Evolutionary conservation across 1,140 invertebrate genomes (phyloP), one percentile per base, ranked within the genome.

Genomic region (Dufourea novaeangliae): DNA sequence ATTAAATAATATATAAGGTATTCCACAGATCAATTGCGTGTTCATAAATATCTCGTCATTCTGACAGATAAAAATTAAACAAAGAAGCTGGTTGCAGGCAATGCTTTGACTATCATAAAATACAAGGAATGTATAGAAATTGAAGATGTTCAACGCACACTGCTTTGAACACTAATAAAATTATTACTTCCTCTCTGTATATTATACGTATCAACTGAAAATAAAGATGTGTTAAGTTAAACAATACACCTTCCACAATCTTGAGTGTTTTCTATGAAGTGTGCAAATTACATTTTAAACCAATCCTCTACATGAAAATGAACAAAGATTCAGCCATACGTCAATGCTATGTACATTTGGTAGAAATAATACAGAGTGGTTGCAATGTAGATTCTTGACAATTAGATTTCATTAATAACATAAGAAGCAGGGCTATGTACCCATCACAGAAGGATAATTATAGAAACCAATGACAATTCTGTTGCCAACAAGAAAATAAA

Each of bases 11-110:
- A 59, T 20, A 11, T 14, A 29, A 39, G 3, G 14, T 17, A 41
- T 14, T 44, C 37, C 4, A 57, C 8, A 56, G 10, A 34, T 17
- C 11, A 14, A 11, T 4, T 62, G 62, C n/a, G n/a, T 10, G 25
- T 4, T n/a, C 1, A n/a, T 14, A 63, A 50, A 5, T 8, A 39
- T 17, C 50, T 29, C 39, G 4, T 17, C 27, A 7, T 2, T 22
- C 29, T n/a, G n/a, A 20, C 11, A 68, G 41, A 57, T 66, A 25
- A 68, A 69, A 76, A 37, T 57, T n/a, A 39, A 69, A 76, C 5
- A 69, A 76, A 76, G 64, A 69, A 76, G 73, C 73, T 76, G 73
- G 73, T 59, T 69, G 73, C 64, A 37, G 22, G 12, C 59, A 6
- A 1, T 41, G 27, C 1, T n/a, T 10, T 11, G 41, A 34, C 37